Evolutionary conservation across 2,888 invertebrate species (phyloP), one percentile per base, ranked within the genome.

Genomic region (Limenitis arthemis): DNA sequence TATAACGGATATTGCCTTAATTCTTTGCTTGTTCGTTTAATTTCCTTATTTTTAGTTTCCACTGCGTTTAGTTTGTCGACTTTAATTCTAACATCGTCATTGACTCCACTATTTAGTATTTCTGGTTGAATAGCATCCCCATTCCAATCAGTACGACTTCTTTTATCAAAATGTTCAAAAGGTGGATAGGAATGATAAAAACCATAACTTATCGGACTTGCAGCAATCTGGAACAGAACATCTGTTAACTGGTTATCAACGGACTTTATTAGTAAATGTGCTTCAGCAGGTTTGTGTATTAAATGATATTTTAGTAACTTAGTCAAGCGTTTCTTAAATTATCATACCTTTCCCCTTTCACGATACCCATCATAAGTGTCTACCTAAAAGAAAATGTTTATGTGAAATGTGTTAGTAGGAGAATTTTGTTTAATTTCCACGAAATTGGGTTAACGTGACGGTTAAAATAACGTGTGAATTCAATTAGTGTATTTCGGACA

Each of bases 121-220:
- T 73, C 61, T 0, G 73, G 72, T 1, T 86, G 70, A 78, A 84
- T 79, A 65, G 77, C 38, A 0, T 64, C 69, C 28, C 67, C 73
- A 4, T 44, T 70, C 79, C 79, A 81, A 55, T 75, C 72, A 34
- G 75, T 70, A 8, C 72, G 68, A 57, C 82, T 81, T 56, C 87
- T 66, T 60, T 79, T 84, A 56, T 86, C 86, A 49, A 75, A 81
- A 62, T 83, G 79, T n/a, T 84, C 84, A 58, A 83, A 77, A 8
- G 78, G 72, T 62, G 85, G 87, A 51, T 88, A 86, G 5, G 88
- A 73, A 56, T 91, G 91, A 71, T 94, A 93, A 46, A 93, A 87
- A 20, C 94, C 94, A 69, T 94, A 94, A 81, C 90, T 93, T 55
- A 93, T 68, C 73, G 93, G 91, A 78, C 88, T 92, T 62, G 91